A percentile compares a stretch with the other conserved stretches of the same genome.
Conservation (phyloP, 2,797 vertebrate species). For the Microctenopoma steveboyesi region DNA sequence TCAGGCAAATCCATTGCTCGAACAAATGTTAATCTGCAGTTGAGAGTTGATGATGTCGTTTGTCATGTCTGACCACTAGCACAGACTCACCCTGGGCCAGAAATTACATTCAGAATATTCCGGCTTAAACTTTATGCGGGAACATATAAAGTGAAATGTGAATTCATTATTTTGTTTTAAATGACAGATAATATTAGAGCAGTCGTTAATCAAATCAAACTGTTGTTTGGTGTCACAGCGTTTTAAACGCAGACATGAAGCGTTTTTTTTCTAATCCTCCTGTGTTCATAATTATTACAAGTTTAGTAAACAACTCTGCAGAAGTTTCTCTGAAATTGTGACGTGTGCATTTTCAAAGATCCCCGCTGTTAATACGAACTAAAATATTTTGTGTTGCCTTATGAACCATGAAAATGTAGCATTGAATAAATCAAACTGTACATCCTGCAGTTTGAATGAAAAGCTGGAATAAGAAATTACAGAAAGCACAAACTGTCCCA, state of each 20-base stretch:
- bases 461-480: conserved; percentile 1
- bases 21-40: conserved; percentile 56
- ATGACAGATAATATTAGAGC: conserved; percentile 4
- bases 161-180: conserved; percentile 36
- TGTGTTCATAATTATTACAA: too few species aligned
- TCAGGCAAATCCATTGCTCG: conserved; percentile 40
- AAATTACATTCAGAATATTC: conserved; percentile 48
- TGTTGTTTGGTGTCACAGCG: neutral
- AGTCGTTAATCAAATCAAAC: conserved; percentile 4
- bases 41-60: conserved; percentile 57
- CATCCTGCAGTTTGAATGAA: conserved; percentile 3
- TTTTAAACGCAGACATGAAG: neutral
- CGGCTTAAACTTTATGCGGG: conserved; percentile 28
- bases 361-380: too few species aligned
- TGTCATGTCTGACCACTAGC: conserved; percentile 60
- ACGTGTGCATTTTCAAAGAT: neutral
- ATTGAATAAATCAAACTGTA: neutral
- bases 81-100: conserved; percentile 44
- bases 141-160: conserved; percentile 33
- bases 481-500: neutral
- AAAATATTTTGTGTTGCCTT: neutral
- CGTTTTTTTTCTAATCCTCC: too few species aligned
- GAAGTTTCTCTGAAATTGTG: too few species aligned
- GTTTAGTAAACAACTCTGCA: too few species aligned
- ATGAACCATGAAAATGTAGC: neutral